These are phyloP conservation scores for Speoplatyrhinus poulsoni DNA, from an alignment of 2,113 vertebrate species.

Conservation along the genomic window DNA sequence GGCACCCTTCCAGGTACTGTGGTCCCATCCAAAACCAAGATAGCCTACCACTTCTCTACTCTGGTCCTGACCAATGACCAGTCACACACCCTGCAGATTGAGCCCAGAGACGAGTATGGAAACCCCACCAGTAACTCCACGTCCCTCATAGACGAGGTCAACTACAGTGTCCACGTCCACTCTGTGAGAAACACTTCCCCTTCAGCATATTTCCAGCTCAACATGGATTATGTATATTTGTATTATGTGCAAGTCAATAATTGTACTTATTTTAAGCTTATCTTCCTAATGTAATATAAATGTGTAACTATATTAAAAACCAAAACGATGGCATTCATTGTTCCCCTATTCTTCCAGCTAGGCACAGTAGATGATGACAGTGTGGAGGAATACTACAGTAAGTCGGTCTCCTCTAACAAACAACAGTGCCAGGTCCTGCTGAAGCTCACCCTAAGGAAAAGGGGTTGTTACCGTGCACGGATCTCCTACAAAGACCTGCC, in stretches of 20 bases:
- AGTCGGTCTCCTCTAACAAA: constrained; percentile 86
- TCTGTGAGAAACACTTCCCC: constrained; percentile 64
- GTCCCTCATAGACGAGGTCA: constrained; percentile 87
- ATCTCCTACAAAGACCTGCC: constrained; percentile 92
- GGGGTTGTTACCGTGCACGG: constrained; percentile 90
- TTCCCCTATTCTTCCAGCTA: constrained; percentile 74
- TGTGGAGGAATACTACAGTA: constrained; percentile 83
- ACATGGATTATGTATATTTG: constrained; percentile 1
- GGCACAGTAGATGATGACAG: constrained; percentile 88
- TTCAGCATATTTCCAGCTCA: not conserved
- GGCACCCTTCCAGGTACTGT: constrained; percentile 84
- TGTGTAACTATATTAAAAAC: not conserved
- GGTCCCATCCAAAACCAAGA: constrained; percentile 97
- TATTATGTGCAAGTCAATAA: not conserved
- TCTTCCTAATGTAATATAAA: not conserved
- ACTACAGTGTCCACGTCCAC: constrained; percentile 83
- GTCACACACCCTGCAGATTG: constrained; percentile 93
- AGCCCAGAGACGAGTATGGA: constrained; percentile 94
- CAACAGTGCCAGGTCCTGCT: constrained; percentile 89
- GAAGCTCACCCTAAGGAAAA: constrained; percentile 84
- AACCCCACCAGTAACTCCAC: constrained; percentile 94
- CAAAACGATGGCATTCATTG: constrained; percentile 1
- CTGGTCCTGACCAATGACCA: constrained; percentile 91
- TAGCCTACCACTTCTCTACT: constrained; percentile 96
- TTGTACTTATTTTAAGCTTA: not conserved